Percentiles rank a stretch among this genome's conserved stretches.
Conservation (phyloP, 2,888 invertebrate genomes). For the Oxyteleia sp. region DNA sequence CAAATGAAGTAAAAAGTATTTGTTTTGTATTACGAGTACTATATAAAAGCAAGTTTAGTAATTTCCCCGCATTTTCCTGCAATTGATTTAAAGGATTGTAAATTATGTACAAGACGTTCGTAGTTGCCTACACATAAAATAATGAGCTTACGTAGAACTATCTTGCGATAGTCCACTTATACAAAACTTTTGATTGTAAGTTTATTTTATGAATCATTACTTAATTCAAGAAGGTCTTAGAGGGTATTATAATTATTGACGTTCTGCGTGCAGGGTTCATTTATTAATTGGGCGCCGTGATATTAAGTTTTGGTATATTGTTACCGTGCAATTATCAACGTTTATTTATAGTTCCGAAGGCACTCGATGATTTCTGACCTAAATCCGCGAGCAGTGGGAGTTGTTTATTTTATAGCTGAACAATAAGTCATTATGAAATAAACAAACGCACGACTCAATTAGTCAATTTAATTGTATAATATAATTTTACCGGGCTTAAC, state of each 20-base stretch:
- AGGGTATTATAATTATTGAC: conserved; percentile 46
- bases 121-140: conserved; percentile 50
- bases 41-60: conserved; percentile 8
- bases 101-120: conserved; percentile 37
- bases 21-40: neutral
- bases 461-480: conserved; percentile 26
- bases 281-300: conserved; percentile 46
- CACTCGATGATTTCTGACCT: conserved; percentile 34
- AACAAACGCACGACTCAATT: conserved; percentile 27
- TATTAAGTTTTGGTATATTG: conserved; percentile 36
- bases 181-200: conserved; percentile 53
- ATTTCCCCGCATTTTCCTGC: conserved; percentile 1
- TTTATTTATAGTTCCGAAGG: conserved; percentile 30
- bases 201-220: conserved; percentile 57
- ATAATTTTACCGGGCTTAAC: conserved; percentile 13
- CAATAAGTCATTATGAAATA: conserved; percentile 46
- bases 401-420: conserved; percentile 32
- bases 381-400: neutral
- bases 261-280: conserved; percentile 15
- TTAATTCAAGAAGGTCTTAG: conserved; percentile 45
- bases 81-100: conserved; percentile 40
- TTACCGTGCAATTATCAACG: conserved; percentile 28
- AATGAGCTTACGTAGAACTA: conserved; percentile 59
- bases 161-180: conserved; percentile 52
- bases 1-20: neutral